These are phyloP conservation scores for Stenolophus ochropezus DNA, from an alignment of 2,888 invertebrate genomes.

Conservation along the genomic window DNA sequence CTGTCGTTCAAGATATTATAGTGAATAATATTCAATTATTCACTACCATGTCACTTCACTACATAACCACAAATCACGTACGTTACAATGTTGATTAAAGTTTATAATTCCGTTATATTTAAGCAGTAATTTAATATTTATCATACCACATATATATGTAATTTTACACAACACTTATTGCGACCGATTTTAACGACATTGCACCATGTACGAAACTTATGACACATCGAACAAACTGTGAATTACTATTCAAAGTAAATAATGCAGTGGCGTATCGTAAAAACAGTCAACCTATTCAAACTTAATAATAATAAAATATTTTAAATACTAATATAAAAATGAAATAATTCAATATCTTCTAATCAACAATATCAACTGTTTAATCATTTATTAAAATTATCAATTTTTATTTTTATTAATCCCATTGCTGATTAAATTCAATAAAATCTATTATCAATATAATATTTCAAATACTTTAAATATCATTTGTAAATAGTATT, in stretches of 20 bases:
- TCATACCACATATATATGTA: slow-evolving; percentile 22
- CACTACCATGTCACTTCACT: slow-evolving; percentile 32
- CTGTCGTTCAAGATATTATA: slow-evolving; percentile 41
- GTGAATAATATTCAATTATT: slow-evolving; percentile 35
- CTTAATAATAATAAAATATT: background rate
- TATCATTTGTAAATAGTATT: too few species aligned
- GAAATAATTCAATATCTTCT: background rate
- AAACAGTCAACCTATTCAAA: background rate
- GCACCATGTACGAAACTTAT: slow-evolving; percentile 47
- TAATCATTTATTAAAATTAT: too few species aligned
- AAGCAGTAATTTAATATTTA: background rate
- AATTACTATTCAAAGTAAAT: slow-evolving; percentile 56
- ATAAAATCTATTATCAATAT: too few species aligned
- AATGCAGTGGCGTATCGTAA: slow-evolving; percentile 52
- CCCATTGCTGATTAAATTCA: too few species aligned
- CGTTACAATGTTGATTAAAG: slow-evolving; percentile 15
- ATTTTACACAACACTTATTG: background rate
- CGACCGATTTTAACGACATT: slow-evolving; percentile 31
- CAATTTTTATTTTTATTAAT: too few species aligned
- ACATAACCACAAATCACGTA: slow-evolving; percentile 54
- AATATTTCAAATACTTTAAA: too few species aligned
- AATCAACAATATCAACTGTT: too few species aligned
- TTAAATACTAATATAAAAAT: background rate
- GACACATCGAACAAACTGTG: slow-evolving; percentile 56
- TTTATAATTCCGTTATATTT: slow-evolving; percentile 18